Percentiles rank a stretch among this genome's conserved stretches.
These are phyloP conservation scores for Pseudomyrmex gracilis DNA, from an alignment of 1,140 invertebrate species.

Conservation along the genomic window DNA sequence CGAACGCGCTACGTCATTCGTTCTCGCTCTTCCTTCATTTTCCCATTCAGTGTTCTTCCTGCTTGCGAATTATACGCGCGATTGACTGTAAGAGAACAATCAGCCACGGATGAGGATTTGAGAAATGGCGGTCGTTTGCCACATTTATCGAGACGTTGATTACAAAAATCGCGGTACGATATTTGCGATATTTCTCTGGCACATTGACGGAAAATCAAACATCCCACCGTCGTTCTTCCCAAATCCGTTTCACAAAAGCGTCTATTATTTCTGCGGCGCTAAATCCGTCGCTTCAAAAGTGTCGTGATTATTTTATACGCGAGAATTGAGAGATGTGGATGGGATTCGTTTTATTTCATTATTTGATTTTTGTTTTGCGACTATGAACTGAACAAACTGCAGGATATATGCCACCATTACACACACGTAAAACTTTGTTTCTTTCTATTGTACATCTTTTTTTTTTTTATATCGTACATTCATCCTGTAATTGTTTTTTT, in stretches of 20 bases:
- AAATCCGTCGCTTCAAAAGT: not conserved
- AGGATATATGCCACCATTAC: too few species aligned
- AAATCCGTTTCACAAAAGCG: conserved; percentile 22
- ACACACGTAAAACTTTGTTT: too few species aligned
- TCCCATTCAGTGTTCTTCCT: conserved; percentile 22
- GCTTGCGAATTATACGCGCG: conserved; percentile 70
- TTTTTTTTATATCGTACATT: too few species aligned
- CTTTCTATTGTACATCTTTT: too few species aligned
- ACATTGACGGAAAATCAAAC: conserved; percentile 62
- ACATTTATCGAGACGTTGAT: conserved; percentile 60
- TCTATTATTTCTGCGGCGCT: conserved; percentile 2
- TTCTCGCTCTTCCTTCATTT: conserved; percentile 19
- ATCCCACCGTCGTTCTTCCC: conserved; percentile 15
- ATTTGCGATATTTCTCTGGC: conserved; percentile 7
- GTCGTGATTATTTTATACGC: not conserved
- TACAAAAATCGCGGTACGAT: conserved; percentile 57
- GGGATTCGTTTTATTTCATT: not conserved
- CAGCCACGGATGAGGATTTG: conserved; percentile 61
- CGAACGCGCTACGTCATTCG: conserved; percentile 33
- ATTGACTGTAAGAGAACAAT: conserved; percentile 68
- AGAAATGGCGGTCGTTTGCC: conserved; percentile 63
- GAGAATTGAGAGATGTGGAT: not conserved
- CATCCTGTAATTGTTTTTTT: too few species aligned
- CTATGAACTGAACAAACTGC: too few species aligned
- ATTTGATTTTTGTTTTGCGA: too few species aligned